Conservation (phyloP, 53 echinoderm and acorn worm species). For the Crossaster papposus region DNA sequence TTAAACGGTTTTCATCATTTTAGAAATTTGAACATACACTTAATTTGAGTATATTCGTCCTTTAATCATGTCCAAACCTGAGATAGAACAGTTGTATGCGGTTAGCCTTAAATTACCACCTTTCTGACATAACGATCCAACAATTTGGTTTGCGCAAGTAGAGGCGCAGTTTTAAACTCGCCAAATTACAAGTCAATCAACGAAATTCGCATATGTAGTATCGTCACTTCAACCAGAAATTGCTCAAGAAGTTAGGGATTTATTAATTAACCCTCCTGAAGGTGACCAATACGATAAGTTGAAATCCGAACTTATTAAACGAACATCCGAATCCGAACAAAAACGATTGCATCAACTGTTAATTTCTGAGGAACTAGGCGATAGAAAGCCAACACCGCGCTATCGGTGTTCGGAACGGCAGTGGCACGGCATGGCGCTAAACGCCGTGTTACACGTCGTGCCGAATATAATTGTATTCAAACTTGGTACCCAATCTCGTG, state of each 20-base stretch:
- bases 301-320: neutral
- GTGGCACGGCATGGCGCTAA: too few species aligned
- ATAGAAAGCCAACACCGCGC: neutral
- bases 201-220: neutral
- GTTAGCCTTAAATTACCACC: neutral
- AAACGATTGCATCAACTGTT: neutral
- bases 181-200: neutral
- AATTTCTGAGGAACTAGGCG: neutral
- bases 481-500: too few species aligned
- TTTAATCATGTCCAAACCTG: neutral
- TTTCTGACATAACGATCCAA: neutral
- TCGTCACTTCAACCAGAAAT: neutral
- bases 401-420: too few species aligned
- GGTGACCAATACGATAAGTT: neutral
- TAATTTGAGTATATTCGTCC: neutral
- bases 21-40: neutral
- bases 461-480: too few species aligned
- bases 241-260: neutral
- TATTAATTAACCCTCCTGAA: neutral
- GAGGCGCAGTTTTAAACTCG: neutral
- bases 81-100: neutral
- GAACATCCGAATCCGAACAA: neutral
- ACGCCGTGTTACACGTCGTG: too few species aligned
- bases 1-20: neutral
- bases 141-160: neutral